Percentiles rank a stretch among this genome's conserved stretches.
These are phyloP conservation scores for Drosophila willistoni DNA, from an alignment of 1,140 invertebrate genomes.

Conservation along the genomic window DNA sequence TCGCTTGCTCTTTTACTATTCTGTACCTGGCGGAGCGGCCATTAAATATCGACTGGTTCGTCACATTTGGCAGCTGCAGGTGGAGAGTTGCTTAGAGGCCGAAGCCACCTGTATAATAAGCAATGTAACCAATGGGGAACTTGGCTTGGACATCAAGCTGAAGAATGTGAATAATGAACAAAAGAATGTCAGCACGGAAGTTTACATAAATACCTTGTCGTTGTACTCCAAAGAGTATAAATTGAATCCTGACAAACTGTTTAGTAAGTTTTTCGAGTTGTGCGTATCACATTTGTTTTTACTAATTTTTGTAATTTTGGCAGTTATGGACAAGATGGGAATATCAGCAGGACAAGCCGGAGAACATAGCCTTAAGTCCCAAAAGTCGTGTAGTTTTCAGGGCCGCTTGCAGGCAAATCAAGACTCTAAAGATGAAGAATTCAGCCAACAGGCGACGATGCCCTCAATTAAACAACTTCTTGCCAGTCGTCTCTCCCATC, in stretches of 20 bases:
- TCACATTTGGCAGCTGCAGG: constrained; percentile 88
- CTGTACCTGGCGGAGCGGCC: constrained; percentile 84
- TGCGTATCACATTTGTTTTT: no score
- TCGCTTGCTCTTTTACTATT: constrained; percentile 90
- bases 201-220: constrained; percentile 79
- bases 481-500: constrained; percentile 58
- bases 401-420: constrained; percentile 51
- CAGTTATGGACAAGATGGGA: constrained; percentile 77
- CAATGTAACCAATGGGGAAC: constrained; percentile 83
- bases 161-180: constrained; percentile 87
- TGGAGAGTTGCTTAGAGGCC: constrained; percentile 88
- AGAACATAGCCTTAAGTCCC: constrained; percentile 62
- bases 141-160: constrained; percentile 86
- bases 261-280: constrained; percentile 53
- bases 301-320: not conserved
- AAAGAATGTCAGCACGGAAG: constrained; percentile 84
- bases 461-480: constrained; percentile 53
- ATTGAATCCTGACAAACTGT: constrained; percentile 61
- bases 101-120: constrained; percentile 84
- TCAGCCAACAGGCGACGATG: constrained; percentile 30
- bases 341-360: constrained; percentile 60
- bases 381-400: constrained; percentile 67
- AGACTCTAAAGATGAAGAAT: constrained; percentile 23
- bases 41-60: constrained; percentile 87
- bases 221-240: constrained; percentile 73